phyloP scores from a whole-genome alignment of 2,888 invertebrate genomes.

The Trachelus troglodyta region DNA sequence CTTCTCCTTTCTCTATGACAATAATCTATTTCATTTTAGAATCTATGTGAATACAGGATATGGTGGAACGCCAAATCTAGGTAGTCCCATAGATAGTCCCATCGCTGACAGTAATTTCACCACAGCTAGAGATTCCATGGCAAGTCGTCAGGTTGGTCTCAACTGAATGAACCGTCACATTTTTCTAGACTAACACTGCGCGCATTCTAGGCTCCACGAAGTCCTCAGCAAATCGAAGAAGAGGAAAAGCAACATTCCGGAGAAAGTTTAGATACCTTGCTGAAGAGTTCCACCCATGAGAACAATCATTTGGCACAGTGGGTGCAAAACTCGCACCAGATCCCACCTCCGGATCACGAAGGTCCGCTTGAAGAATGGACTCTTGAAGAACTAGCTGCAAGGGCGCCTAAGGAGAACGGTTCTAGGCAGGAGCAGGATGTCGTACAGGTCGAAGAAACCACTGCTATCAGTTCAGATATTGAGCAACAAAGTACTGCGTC shows the following conservation, averaged over 20 bases:
- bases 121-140: slow-evolving; percentile 45
- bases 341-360: slow-evolving; percentile 59
- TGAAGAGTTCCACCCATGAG: slow-evolving; percentile 18
- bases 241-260: slow-evolving; percentile 37
- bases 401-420: slow-evolving; percentile 50
- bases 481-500: slow-evolving; percentile 62
- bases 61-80: slow-evolving; percentile 78
- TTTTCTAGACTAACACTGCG: neutral
- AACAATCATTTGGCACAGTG: slow-evolving; percentile 58
- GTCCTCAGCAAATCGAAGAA: slow-evolving; percentile 23
- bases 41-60: slow-evolving; percentile 85
- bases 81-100: slow-evolving; percentile 79
- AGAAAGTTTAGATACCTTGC: slow-evolving; percentile 44
- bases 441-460: slow-evolving; percentile 45
- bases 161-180: neutral
- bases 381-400: slow-evolving; percentile 57
- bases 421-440: slow-evolving; percentile 24
- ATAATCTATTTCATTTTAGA: slow-evolving; percentile 69
- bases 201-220: slow-evolving; percentile 3
- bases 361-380: slow-evolving; percentile 61
- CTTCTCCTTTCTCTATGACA: slow-evolving; percentile 27
- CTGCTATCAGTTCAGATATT: slow-evolving; percentile 53
- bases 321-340: slow-evolving; percentile 62
- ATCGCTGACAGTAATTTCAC: slow-evolving; percentile 43
- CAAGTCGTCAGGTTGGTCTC: slow-evolving; percentile 52